These are phyloP conservation scores for Platyscapa corneri DNA, from an alignment of 1,140 invertebrate genomes.

Conservation along the genomic window DNA sequence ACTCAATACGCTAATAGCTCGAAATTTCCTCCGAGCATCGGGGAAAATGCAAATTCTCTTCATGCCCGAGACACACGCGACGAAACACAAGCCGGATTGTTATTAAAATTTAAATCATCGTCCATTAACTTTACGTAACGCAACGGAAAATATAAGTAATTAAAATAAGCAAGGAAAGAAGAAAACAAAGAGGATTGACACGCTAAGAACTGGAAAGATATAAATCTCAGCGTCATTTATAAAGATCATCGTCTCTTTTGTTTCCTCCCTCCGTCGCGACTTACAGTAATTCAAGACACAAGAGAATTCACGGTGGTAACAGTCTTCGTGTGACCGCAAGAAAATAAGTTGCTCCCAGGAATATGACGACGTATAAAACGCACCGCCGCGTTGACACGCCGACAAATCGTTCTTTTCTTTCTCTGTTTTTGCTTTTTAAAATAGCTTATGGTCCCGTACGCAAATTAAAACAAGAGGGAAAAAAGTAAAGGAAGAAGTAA, in stretches of 20 bases:
- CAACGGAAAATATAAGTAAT: not conserved
- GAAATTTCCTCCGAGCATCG: too few relatives aligned
- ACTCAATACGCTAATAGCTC: not conserved
- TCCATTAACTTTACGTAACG: not conserved
- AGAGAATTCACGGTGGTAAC: conserved; percentile 17
- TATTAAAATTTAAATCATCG: not conserved
- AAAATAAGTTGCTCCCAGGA: conserved; percentile 45
- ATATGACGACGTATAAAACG: conserved; percentile 43
- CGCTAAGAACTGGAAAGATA: conserved; percentile 21
- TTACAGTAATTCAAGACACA: conserved; percentile 36
- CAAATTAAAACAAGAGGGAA: too few relatives aligned
- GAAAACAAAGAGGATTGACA: conserved; percentile 3
- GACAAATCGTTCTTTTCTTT: conserved; percentile 21
- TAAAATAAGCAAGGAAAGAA: conserved; percentile 4
- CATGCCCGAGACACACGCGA: not conserved
- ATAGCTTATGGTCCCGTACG: not conserved
- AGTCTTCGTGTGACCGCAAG: not conserved
- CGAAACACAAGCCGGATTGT: not conserved
- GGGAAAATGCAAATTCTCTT: too few relatives aligned
- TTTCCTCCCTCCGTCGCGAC: not conserved
- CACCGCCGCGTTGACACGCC: conserved; percentile 8
- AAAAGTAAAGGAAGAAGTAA: too few relatives aligned
- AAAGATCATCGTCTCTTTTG: conserved; percentile 33
- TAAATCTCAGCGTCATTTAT: conserved; percentile 43
- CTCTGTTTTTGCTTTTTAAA: conserved; percentile 8